Base-by-base conservation (phyloP, 1,140 invertebrate species). In the Pogonognathellus flavescens region DNA sequence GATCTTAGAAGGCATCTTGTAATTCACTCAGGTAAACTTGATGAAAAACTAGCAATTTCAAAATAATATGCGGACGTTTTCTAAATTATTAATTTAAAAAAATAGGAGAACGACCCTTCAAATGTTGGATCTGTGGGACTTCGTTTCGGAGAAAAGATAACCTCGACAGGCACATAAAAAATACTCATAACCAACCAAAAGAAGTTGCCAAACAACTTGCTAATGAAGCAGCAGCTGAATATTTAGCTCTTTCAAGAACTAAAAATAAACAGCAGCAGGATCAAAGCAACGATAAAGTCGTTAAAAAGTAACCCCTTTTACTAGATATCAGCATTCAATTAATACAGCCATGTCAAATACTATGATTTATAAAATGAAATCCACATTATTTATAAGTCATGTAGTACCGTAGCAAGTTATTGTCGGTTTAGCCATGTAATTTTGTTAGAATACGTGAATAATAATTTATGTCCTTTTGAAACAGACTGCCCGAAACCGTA, bases 121-220 rank as follows among this genome's bases (percentile, higher is more conserved):
- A 91, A 13, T 94, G 94, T 89, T 91, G 91, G 62, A 90, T 93
- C 10, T 94, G 94, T 89, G 91, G 92, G 5, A 92, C 92, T 0
- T 91, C 90, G 1, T 94, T 94, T 86, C 89, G 92, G 66, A 90
- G 93, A 13, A 94, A 93, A 88, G 93, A 94, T 87, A 94, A 94
- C 86, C 90, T 94, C 82, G 91, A 92, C 31, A 90, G 94, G 0
- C 94, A 94, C 89, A 91, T 94, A 31, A 92, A 93, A 59, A 93
- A 93, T 86, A 93, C 93, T 50, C 94, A 94, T 89, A 93, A 93
- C 4, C 92, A 91, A 18, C 87, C 83, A 84, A 88, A 84, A 52
- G 87, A 84, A 84, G 60, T 83, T 66, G 72, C 85, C 31, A 86
- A 60, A 18, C 66, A 88, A 81, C 57, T 88, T 2, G 87, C 87